Base-by-base conservation (phyloP, 2,797 vertebrate species). In the Steatocranus sp. region DNA sequence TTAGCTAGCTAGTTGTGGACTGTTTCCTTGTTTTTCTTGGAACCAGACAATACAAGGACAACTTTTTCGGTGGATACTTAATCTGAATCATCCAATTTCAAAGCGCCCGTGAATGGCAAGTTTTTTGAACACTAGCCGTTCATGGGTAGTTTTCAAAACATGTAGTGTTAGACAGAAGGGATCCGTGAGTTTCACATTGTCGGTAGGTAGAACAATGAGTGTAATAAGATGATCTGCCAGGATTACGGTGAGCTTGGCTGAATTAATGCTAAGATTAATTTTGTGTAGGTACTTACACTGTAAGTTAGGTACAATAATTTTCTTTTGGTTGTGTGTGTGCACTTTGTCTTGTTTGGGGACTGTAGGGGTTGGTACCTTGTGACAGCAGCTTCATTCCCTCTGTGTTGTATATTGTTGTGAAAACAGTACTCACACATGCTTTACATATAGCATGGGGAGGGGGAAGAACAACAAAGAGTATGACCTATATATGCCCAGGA, bases 401-500 rank as follows among this genome's bases (percentile, higher is more conserved):
- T 79, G 77, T 56, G 76, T 41, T 86, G 58, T 75, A 23, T 54
- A 74, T 54, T 77, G 85, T 74, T 58, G 80, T 73, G 68, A 51
- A 74, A 78, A 78, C 54, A 34, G 43, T 38, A 68, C 79, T 58
- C 80, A 83, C 84, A 82, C 79, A 70, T 58, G 83, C 82, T 58
- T 20, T 41, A 25, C 48, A 36, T 77, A 73, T 76, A 82, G 30
- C 75, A 77, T 2, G 70, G 12, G n/a, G 82, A 81, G 78, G 46
- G 70, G 74, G 48, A 34, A 80, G 63, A 86, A 91, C 83, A 82
- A 84, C 54, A 63, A 63, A 73, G 53, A 87, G 82, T 80, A 34
- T 92, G 93, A 90, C 88, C 81, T 87, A 87, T 82, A 91, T 92
- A 80, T 87, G 79, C 77, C 80, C 75, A 78, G 75, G 75, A 91